Evolutionary conservation across 1,140 invertebrate genomes (phyloP).

Genomic region (Gryon sp.): DNA sequence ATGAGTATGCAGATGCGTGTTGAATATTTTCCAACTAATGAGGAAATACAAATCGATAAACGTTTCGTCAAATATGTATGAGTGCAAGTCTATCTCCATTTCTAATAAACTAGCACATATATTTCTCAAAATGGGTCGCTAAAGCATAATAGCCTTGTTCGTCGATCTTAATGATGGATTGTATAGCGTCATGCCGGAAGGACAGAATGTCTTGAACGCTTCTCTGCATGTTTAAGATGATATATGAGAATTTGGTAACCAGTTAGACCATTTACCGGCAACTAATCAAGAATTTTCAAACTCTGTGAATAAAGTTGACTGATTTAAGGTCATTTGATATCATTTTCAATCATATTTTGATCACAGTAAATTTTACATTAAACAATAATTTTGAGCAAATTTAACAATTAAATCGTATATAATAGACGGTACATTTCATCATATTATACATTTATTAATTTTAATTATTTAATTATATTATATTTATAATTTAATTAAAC

Average conservation of each 20-base stretch:
- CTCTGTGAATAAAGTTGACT: no score
- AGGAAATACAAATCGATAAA: constrained; percentile 36
- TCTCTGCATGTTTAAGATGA: constrained; percentile 48
- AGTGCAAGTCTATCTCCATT: constrained; percentile 28
- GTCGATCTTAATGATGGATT: constrained; percentile 54
- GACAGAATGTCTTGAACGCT: constrained; percentile 51
- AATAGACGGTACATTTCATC: no score
- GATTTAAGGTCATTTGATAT: no score
- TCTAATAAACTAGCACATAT: constrained; percentile 41
- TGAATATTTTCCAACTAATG: constrained; percentile 27
- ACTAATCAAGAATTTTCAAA: constrained; percentile 16
- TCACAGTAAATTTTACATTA: no score
- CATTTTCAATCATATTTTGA: no score
- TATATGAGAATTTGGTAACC: constrained; percentile 39
- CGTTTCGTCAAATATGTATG: constrained; percentile 37
- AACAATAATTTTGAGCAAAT: no score
- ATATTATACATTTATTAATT: no score
- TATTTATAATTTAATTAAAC: no score
- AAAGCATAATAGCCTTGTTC: constrained; percentile 47
- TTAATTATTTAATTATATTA: no score
- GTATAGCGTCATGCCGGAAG: constrained; percentile 49
- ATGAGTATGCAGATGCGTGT: constrained; percentile 16
- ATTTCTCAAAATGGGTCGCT: constrained; percentile 44
- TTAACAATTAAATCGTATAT: no score
- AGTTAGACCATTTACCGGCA: constrained; percentile 28